phyloP scores from a whole-genome alignment of 1,140 invertebrate species.

The Drosophila yakuba region DNA sequence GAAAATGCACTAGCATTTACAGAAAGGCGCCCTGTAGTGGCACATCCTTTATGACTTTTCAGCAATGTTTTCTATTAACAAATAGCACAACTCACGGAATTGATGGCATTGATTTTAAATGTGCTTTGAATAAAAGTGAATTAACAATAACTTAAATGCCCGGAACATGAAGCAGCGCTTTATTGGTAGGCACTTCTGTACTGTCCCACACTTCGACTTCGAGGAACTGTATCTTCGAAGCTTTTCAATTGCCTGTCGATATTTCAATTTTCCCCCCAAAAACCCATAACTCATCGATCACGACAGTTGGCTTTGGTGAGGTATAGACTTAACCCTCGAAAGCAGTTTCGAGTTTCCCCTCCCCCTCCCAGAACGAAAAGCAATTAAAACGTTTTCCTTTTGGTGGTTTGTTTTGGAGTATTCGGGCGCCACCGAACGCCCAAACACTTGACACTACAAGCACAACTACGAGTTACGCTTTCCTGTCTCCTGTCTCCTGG shows the following conservation, averaged over 20 bases:
- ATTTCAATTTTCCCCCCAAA: constrained; percentile 44
- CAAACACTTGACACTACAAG: constrained; percentile 36
- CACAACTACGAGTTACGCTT: constrained; percentile 49
- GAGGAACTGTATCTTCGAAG: background rate
- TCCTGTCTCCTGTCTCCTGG: constrained; percentile 33
- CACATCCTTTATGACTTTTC: too few species aligned
- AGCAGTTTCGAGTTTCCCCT: constrained; percentile 26
- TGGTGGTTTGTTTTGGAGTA: constrained; percentile 31
- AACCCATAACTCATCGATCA: constrained; percentile 49
- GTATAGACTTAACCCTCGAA: constrained; percentile 40
- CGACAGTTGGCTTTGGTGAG: constrained; percentile 43
- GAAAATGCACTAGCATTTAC: too few species aligned
- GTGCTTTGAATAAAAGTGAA: too few species aligned
- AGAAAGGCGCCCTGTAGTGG: too few species aligned
- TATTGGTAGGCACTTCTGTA: background rate
- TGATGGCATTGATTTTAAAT: too few species aligned
- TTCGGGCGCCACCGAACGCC: background rate
- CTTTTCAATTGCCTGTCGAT: constrained; percentile 40
- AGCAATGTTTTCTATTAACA: too few species aligned
- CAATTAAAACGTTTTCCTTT: constrained; percentile 71
- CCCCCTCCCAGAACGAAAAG: constrained; percentile 50
- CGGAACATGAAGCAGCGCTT: too few species aligned
- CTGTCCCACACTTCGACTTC: background rate
- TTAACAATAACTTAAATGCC: too few species aligned
- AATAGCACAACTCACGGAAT: too few species aligned